Evolutionary conservation across 1,140 invertebrate species (phyloP), one percentile per base, ranked within the genome.

Genomic region (Zaprionus camerounensis): DNA sequence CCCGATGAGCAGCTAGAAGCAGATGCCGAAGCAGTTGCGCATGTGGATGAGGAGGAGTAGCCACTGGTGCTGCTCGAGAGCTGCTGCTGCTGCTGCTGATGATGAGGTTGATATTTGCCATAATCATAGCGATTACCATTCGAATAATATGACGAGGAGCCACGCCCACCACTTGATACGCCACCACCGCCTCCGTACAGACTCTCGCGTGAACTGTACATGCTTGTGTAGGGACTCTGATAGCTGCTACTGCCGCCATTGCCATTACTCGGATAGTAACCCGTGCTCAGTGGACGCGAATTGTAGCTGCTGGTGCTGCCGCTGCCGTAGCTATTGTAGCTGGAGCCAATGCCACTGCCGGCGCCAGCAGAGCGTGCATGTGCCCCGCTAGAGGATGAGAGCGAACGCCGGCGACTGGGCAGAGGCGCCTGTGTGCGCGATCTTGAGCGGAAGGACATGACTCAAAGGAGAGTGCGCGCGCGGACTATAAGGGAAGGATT

Each of bases 361-460:
- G 57, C 38, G 9, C 72, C 71, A 0, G 85, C 64, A 13, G 77
- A 56, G 15, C 28, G 74, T 79, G 0, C 92, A 78, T 1, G 92
- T 91, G 61, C 83, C 91, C 46, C 46, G n/a, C 46, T 51, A 2
- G 46, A 51, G 56, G 85, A 90, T 28, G 92, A 93, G 5, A 91
- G 62, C 3, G 92, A 93, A 20, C 92, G 92, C 17, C 92, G 80
- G 28, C 81, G 78, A 58, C 91, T 80, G 15, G 82, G 3, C 7
- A 90, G 57, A n/a, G 88, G 87, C 68, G 91, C 87, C 66, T 92
- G 92, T 12, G 91, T 75, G 63, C 91, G 88, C 57, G 92, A 68
- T 78, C 92, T 85, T 69, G 92, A 92, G 51, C 92, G 92, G 91
- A 93, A 93, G 51, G 92, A 93, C 92, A 93, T 93, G 56, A 53